These are phyloP conservation scores for Hyles lineata DNA, from an alignment of 2,888 invertebrate genomes.

Conservation along the genomic window DNA sequence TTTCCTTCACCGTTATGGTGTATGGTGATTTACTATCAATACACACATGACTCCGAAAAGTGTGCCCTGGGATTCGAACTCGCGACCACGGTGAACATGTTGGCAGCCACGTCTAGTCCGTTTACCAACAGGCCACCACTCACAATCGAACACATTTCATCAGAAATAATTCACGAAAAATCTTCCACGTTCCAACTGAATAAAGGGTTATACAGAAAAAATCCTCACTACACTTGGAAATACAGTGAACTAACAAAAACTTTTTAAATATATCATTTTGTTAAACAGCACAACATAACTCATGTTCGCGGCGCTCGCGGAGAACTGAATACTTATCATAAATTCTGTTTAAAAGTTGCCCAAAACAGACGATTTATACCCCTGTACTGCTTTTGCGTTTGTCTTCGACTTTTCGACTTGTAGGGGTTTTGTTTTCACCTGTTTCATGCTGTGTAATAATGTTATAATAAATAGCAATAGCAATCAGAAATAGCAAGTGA, in stretches of 20 bases:
- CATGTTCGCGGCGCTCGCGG: constrained; percentile 51
- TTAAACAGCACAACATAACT: constrained; percentile 64
- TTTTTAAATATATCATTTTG: constrained; percentile 59
- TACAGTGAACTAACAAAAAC: constrained; percentile 36
- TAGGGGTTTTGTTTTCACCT: not conserved
- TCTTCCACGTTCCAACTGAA: not conserved
- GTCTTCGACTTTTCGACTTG: not conserved
- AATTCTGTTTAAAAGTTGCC: constrained; percentile 26
- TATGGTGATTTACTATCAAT: too few species aligned
- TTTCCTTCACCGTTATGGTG: too few species aligned
- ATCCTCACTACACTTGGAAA: not conserved
- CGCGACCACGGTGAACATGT: too few species aligned
- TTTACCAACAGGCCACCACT: too few species aligned
- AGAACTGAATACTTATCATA: constrained; percentile 22
- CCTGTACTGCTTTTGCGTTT: not conserved
- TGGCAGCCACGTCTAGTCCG: too few species aligned
- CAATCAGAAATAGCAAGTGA: too few species aligned
- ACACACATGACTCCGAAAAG: too few species aligned
- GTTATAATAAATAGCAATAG: too few species aligned
- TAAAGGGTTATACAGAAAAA: not conserved
- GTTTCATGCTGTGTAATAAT: too few species aligned
- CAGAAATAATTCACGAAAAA: not conserved
- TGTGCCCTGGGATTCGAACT: too few species aligned
- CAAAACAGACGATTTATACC: constrained; percentile 15
- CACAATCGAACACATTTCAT: not conserved